Percentiles rank a stretch among this genome's conserved stretches.
Conservation (phyloP, 1,140 invertebrate genomes). For the Hyles euphorbiae region DNA sequence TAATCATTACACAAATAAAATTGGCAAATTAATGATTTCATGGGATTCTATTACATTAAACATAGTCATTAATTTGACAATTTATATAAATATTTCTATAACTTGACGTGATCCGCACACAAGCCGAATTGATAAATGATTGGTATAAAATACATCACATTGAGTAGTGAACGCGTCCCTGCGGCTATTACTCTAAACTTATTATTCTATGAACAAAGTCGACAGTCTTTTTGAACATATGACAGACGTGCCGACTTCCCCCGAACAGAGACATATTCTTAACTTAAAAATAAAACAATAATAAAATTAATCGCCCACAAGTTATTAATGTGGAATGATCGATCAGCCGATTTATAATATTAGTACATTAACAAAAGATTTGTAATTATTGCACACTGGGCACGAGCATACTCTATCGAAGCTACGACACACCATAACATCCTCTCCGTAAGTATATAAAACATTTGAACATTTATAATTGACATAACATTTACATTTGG, state of each 20-base stretch:
- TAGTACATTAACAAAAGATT: constrained; percentile 6
- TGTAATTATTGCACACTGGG: constrained; percentile 47
- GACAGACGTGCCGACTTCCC: constrained; percentile 15
- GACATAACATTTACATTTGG: constrained; percentile 32
- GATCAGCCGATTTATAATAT: constrained; percentile 21
- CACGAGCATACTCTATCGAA: constrained; percentile 47
- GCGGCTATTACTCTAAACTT: too few species aligned
- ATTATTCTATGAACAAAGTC: neutral
- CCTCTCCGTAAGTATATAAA: constrained; percentile 16
- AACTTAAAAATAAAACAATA: constrained; percentile 15
- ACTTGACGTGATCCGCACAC: too few species aligned
- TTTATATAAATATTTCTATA: too few species aligned
- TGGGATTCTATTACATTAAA: too few species aligned
- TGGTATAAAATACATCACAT: too few species aligned
- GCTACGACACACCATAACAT: constrained; percentile 20
- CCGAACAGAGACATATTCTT: constrained; percentile 8
- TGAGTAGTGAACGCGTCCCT: too few species aligned
- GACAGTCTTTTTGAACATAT: constrained; percentile 29
- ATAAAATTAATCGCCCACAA: neutral
- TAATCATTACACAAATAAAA: too few species aligned
- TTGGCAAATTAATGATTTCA: too few species aligned
- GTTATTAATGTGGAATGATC: constrained; percentile 51
- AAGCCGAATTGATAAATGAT: too few species aligned
- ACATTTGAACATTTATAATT: constrained; percentile 62
- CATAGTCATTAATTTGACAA: too few species aligned